Base-by-base conservation (phyloP, 2,797 vertebrate species). In the Carapus acus region DNA sequence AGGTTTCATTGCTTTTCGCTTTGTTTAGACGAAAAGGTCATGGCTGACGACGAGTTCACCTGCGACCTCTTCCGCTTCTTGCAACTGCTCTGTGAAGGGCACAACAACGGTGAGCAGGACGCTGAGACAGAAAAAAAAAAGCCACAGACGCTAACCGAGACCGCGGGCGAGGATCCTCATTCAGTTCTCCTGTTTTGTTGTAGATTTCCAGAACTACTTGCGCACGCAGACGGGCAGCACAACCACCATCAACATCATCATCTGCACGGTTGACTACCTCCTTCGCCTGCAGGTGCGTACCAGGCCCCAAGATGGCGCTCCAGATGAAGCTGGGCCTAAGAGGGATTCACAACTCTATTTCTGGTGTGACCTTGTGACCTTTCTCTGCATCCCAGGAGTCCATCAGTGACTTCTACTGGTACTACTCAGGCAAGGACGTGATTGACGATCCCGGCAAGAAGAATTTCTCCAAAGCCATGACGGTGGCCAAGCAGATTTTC, bases 401-500 rank as follows among this genome's bases (percentile, higher is more conserved):
- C 24, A 97, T 97, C 81, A 96, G 94, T 60, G 94, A 97, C 77
- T 97, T 97, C 77, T 98, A 98, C 84, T 98, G 94, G 94, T 98
- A 97, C 80, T 98, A 97, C 73, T 98, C 94, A 1, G 94, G 94
- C 18, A 98, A 96, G 65, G 94, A 98, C 11, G 74, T 94, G 37
- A 95, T 96, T 0, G 93, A 98, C 59, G 94, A 97, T 14, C 94
- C 94, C 16, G 94, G 94, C 5, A 96, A 96, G 73, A 91, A 92
- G 58, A 97, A 98, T 75, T 98, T 98, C 84, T 98, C 94, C 79
- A 98, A 98, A 83, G 95, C 95, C 34, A 97, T 98, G 91, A 88
- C 89, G 0, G 94, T 97, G 51, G 94, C 94, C 42, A 96, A 94
- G 57, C 94, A 98, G 78, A 90, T 97, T 60, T 94, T 96, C 84